Percentiles rank a stretch among this genome's conserved stretches.
Evolutionary conservation across 2,113 vertebrate species (phyloP).

Genomic region (Pica pica): DNA sequence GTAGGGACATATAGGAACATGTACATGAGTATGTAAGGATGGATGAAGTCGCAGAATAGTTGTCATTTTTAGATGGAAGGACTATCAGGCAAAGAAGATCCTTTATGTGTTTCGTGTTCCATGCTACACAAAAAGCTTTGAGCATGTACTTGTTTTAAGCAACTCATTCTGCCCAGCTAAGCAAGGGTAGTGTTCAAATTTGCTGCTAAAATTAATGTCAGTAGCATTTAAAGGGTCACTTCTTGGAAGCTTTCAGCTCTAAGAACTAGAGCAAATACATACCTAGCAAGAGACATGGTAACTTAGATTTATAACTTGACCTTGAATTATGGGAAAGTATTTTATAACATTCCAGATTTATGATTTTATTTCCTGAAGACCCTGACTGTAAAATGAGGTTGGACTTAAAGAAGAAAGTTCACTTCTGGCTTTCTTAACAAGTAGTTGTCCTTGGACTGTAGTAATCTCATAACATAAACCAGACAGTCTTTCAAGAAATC

Average conservation of each 20-base stretch:
- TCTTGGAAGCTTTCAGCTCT: background rate
- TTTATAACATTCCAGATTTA: background rate
- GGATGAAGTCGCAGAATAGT: background rate
- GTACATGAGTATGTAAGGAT: background rate
- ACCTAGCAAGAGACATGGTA: background rate
- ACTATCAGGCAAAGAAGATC: background rate
- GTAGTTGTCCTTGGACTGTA: background rate
- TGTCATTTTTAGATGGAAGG: background rate
- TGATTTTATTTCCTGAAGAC: background rate
- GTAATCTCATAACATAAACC: background rate
- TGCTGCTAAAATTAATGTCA: background rate
- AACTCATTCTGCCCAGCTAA: background rate
- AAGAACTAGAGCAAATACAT: background rate
- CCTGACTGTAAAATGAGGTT: background rate
- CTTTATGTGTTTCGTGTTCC: background rate
- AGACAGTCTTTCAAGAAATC: background rate
- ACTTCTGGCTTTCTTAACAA: background rate
- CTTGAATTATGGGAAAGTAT: background rate
- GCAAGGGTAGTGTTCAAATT: background rate
- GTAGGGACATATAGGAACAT: background rate
- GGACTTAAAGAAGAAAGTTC: background rate
- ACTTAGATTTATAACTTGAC: background rate
- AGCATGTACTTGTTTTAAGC: background rate
- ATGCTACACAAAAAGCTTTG: background rate
- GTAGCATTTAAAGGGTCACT: background rate